A percentile compares a stretch with the other conserved stretches of the same genome.
These are phyloP conservation scores for Chloroceryle amazona DNA, from an alignment of 2,797 vertebrate genomes.

Conservation along the genomic window DNA sequence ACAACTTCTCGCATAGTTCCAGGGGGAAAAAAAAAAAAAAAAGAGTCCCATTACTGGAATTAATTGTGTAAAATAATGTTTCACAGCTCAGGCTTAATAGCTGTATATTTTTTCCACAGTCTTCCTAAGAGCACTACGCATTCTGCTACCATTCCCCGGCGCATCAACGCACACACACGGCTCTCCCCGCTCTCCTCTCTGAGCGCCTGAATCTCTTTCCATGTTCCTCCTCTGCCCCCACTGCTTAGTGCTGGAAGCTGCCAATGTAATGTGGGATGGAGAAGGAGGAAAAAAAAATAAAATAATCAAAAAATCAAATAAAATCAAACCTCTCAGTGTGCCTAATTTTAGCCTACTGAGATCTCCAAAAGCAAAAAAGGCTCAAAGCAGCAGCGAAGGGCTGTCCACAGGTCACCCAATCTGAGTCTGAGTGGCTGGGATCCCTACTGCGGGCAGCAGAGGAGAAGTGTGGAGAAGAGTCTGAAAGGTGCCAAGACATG, in stretches of 20 bases:
- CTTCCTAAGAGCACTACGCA: fast-evolving
- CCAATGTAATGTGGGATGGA: conserved; percentile 29
- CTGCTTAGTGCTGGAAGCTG: conserved; percentile 65
- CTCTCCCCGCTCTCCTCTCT: neutral
- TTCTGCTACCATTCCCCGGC: fast-evolving
- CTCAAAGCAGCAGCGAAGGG: conserved; percentile 53
- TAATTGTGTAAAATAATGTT: neutral
- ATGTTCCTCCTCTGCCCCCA: conserved; percentile 67
- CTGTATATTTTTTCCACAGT: neutral
- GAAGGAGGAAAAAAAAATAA: neutral
- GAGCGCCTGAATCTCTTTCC: conserved; percentile 68
- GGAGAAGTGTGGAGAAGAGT: conserved; percentile 73
- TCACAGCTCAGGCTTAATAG: neutral
- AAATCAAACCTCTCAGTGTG: conserved; percentile 66
- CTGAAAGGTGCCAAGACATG: conserved; percentile 76
- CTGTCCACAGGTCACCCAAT: conserved; percentile 73
- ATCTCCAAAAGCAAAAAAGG: conserved; percentile 67
- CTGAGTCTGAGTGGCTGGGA: conserved; percentile 26
- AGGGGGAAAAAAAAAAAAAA: neutral
- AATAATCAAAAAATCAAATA: neutral
- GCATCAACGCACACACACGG: neutral
- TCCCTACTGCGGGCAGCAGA: conserved; percentile 68
- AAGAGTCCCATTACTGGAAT: neutral
- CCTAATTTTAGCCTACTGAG: conserved; percentile 69
- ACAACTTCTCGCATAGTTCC: neutral